phyloP scores from a whole-genome alignment of 2,797 vertebrate species.

The Nothura maculosa region DNA sequence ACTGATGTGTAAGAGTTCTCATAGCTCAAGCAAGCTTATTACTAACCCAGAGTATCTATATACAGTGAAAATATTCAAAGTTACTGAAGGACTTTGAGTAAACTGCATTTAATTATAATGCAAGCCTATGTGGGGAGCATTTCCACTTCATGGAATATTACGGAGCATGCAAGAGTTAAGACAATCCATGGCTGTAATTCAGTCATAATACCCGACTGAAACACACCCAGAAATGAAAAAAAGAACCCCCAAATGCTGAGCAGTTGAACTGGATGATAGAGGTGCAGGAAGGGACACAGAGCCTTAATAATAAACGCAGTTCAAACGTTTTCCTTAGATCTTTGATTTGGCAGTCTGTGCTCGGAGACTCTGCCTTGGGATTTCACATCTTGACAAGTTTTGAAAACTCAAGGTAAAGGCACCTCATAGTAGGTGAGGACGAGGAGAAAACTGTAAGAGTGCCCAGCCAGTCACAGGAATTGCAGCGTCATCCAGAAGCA shows the following conservation, averaged over 20 bases:
- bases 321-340: background rate
- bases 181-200: background rate
- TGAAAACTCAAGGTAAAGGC: background rate
- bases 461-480: background rate
- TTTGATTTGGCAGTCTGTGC: background rate
- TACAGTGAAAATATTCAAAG: background rate
- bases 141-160: background rate
- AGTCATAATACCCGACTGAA: background rate
- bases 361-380: background rate
- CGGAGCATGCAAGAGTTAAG: background rate
- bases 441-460: background rate
- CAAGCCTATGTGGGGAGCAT: background rate
- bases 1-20: too few species aligned
- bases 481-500: slow-evolving; percentile 38
- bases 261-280: background rate
- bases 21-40: background rate
- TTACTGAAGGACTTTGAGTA: background rate
- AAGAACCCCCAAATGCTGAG: background rate
- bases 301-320: background rate
- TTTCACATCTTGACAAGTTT: background rate
- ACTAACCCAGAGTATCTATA: background rate
- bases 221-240: background rate
- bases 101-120: background rate
- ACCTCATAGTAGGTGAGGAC: background rate
- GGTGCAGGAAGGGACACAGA: background rate